A percentile compares a stretch with the other conserved stretches of the same genome.
phyloP scores from a whole-genome alignment of 2,888 invertebrate genomes.

The Cataglyphis cursor region DNA sequence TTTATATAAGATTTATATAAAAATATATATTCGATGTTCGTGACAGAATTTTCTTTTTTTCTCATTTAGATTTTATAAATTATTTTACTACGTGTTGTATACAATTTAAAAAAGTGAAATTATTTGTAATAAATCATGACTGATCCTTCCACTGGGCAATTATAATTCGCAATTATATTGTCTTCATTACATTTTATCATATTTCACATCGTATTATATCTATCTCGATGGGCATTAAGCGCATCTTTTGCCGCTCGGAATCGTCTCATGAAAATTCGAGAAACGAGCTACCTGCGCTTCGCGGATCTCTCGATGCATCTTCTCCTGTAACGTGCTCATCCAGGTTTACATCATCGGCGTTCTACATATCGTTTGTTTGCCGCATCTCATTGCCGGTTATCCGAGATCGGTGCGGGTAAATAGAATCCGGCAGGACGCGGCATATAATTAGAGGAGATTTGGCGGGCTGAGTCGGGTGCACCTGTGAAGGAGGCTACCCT shows the following conservation, averaged over 20 bases:
- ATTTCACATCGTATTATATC: not conserved
- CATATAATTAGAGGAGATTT: constrained; percentile 83
- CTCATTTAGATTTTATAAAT: not conserved
- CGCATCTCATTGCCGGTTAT: constrained; percentile 66
- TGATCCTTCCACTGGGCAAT: not conserved
- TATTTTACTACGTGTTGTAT: not conserved
- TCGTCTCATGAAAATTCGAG: constrained; percentile 49
- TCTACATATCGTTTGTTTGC: constrained; percentile 60
- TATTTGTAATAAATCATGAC: not conserved
- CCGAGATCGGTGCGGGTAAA: constrained; percentile 77
- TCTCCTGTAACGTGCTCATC: constrained; percentile 29
- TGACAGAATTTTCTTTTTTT: not conserved
- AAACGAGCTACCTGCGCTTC: constrained; percentile 43
- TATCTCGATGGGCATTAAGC: constrained; percentile 34
- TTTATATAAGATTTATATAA: not conserved
- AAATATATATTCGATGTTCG: not conserved
- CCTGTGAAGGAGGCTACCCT: constrained; percentile 78
- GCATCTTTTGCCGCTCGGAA: constrained; percentile 46
- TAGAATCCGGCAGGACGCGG: constrained; percentile 74
- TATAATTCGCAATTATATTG: constrained; percentile 2
- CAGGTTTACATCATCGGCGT: constrained; percentile 40
- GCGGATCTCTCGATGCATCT: constrained; percentile 11
- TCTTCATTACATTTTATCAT: not conserved
- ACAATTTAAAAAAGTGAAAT: not conserved
- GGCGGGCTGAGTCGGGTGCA: constrained; percentile 79